A percentile compares a stretch with the other conserved stretches of the same genome.
phyloP scores from a whole-genome alignment of 2,113 vertebrate species.

The Jaculus jaculus region DNA sequence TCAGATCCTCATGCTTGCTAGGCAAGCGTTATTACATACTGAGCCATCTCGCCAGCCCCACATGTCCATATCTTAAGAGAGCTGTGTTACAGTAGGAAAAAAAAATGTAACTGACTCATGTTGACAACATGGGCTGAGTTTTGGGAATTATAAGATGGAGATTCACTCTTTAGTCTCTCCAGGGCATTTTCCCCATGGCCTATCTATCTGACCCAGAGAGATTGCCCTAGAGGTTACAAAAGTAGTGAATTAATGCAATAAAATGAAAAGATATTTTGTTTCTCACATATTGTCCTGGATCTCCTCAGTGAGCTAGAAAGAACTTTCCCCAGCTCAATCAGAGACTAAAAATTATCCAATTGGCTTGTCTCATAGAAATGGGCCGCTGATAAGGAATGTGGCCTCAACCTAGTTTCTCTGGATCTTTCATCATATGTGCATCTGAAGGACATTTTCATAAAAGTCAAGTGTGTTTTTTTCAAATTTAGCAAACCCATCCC shows the following conservation, averaged over 20 bases:
- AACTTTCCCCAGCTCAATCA: conserved; percentile 13
- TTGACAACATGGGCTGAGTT: neutral
- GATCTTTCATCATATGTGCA: conserved; percentile 28
- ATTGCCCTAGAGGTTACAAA: neutral
- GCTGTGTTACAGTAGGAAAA: neutral
- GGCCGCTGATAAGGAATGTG: conserved; percentile 1
- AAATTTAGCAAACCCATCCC: conserved; percentile 24
- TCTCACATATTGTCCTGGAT: neutral
- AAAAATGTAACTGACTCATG: neutral
- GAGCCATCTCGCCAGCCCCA: too few species aligned
- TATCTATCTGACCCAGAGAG: neutral
- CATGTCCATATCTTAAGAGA: neutral
- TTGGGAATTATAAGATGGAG: neutral
- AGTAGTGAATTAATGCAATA: neutral
- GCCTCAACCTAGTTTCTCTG: conserved; percentile 35
- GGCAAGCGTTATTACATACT: too few species aligned
- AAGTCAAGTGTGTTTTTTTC: conserved; percentile 53
- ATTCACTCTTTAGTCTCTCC: neutral
- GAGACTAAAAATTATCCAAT: neutral
- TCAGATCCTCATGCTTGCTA: too few species aligned
- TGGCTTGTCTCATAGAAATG: conserved; percentile 44
- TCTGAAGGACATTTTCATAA: conserved; percentile 41
- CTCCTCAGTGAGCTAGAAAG: neutral
- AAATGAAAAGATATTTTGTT: neutral
- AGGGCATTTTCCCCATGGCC: neutral